Percentiles rank a stretch among this genome's conserved stretches.
Evolutionary conservation across 2,888 invertebrate species (phyloP).

Genomic region (Chalcosyrphus nemorum): DNA sequence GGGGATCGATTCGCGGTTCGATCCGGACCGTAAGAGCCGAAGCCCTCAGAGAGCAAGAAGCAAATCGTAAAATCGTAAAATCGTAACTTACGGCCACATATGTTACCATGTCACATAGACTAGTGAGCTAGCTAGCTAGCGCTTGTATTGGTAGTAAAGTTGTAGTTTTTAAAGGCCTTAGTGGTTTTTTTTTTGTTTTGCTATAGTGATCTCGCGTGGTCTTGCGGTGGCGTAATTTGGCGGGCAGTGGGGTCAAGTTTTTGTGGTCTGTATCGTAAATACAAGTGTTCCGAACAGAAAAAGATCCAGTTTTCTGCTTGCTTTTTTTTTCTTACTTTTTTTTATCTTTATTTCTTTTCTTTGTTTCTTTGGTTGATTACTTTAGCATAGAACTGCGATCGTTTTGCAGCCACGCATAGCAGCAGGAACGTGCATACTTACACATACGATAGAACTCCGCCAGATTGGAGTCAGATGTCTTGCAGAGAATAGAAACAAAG

Average conservation of each 20-base stretch:
- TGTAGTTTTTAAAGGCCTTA: constrained; percentile 51
- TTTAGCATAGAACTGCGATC: constrained; percentile 55
- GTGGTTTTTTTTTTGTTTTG: constrained; percentile 32
- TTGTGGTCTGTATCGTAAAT: constrained; percentile 44
- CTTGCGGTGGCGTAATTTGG: constrained; percentile 70
- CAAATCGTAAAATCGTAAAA: constrained; percentile 49
- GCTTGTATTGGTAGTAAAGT: constrained; percentile 36
- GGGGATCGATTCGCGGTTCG: constrained; percentile 48
- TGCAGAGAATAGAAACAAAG: constrained; percentile 1
- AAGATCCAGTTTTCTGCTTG: constrained; percentile 41
- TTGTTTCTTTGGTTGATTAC: constrained; percentile 45
- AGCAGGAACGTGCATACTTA: not conserved
- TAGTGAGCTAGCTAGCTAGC: no score
- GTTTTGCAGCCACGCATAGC: constrained; percentile 17
- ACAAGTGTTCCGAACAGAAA: constrained; percentile 56
- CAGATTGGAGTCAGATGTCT: constrained; percentile 12
- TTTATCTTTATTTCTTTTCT: not conserved
- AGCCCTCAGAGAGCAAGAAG: constrained; percentile 29
- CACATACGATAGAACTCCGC: not conserved
- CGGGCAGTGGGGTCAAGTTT: constrained; percentile 69
- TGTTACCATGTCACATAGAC: not conserved
- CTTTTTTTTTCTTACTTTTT: not conserved
- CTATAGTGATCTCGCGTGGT: constrained; percentile 53
- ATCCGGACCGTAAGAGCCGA: constrained; percentile 17
- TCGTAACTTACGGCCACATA: constrained; percentile 62